Conservation (phyloP, 2,888 invertebrate genomes). For the Machimus rusticus region DNA sequence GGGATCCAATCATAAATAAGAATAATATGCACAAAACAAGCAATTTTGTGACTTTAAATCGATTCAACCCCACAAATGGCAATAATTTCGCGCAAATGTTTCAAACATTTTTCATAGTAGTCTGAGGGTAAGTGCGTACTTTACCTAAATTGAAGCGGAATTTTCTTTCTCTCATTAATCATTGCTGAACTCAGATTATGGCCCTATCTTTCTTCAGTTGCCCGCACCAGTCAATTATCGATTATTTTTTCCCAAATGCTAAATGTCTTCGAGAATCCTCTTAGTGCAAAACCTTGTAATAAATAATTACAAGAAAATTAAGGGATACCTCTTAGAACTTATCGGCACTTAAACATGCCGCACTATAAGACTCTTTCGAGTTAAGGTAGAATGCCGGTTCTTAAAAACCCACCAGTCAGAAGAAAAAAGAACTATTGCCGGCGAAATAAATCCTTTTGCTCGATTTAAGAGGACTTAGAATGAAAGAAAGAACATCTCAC, state of each 20-base stretch:
- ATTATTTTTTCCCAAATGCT: neutral
- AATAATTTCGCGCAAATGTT: neutral
- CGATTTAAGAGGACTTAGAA: neutral
- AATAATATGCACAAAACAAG: neutral
- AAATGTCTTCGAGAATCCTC: neutral
- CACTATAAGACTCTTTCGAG: neutral
- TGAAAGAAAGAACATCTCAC: neutral
- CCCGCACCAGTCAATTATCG: neutral
- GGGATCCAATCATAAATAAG: neutral
- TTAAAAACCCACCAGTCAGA: neutral
- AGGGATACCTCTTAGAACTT: neutral
- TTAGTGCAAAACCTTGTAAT: neutral
- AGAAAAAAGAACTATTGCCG: neutral
- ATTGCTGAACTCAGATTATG: neutral
- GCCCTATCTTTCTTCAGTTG: neutral
- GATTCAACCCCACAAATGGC: neutral
- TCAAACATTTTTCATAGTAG: neutral
- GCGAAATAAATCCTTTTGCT: neutral
- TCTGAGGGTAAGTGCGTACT: slow-evolving; percentile 2
- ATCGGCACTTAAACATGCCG: neutral
- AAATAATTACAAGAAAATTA: neutral
- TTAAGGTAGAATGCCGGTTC: neutral
- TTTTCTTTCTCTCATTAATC: slow-evolving; percentile 4
- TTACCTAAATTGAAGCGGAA: neutral
- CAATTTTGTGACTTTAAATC: neutral